These are phyloP conservation scores for Catostylus mosaicus DNA, from an alignment of 30 jellyfish, hydroid and myxozoan genomes.

Conservation along the genomic window DNA sequence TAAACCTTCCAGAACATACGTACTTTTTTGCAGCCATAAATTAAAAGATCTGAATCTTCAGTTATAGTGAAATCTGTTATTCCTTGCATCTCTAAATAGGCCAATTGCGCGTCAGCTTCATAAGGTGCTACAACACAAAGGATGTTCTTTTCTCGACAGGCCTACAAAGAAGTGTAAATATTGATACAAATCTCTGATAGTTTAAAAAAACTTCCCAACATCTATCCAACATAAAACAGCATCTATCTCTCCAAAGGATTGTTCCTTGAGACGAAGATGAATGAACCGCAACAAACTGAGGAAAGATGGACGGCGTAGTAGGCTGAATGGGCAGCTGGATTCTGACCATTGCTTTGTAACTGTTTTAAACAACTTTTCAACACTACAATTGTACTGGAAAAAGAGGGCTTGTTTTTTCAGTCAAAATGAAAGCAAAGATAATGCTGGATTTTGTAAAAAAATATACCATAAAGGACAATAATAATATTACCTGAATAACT, in stretches of 20 bases:
- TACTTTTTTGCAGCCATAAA: conserved; percentile 95
- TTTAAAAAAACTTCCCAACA: no score
- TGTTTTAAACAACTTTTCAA: neutral
- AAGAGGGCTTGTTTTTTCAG: no score
- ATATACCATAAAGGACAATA: neutral
- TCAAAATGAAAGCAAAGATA: no score
- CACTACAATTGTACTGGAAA: no score
- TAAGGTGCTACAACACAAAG: conserved; percentile 97
- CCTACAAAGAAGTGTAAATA: conserved; percentile 53
- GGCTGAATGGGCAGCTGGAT: neutral
- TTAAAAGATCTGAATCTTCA: conserved; percentile 97
- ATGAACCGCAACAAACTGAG: no score
- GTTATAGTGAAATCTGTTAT: conserved; percentile 85
- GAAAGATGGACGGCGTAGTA: no score
- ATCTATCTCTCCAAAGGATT: no score
- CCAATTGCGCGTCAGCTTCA: conserved; percentile 99
- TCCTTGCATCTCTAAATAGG: conserved; percentile 90
- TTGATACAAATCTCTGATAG: neutral
- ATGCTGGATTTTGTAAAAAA: no score
- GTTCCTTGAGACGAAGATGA: no score
- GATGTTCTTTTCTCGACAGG: conserved; percentile 83
- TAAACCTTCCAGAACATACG: no score
- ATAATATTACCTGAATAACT: conserved; percentile 79
- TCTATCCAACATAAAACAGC: neutral
- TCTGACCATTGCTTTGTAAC: neutral